Conservation (phyloP, 2,888 invertebrate genomes). For the Amblyjoppa proteus region DNA sequence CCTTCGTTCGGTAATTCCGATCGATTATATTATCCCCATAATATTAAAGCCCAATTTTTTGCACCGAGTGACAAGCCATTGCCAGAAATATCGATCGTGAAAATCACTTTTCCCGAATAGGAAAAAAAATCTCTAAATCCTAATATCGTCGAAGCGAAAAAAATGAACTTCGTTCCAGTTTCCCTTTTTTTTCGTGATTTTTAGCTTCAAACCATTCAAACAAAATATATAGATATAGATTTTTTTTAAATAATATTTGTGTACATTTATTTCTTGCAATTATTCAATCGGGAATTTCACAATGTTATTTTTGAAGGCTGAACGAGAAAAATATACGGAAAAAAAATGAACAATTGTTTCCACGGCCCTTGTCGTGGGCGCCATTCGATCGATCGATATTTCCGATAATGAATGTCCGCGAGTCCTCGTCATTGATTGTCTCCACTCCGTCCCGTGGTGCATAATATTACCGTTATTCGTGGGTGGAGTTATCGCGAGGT, state of each 20-base stretch:
- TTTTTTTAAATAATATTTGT: too few relatives aligned
- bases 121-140: not conserved
- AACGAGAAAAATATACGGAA: not conserved
- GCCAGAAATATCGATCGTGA: constrained; percentile 41
- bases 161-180: not conserved
- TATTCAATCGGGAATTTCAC: not conserved
- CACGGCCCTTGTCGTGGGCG: not conserved
- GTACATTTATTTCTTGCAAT: not conserved
- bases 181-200: not conserved
- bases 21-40: not conserved
- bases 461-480: constrained; percentile 60
- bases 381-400: constrained; percentile 38
- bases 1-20: not conserved
- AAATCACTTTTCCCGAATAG: not conserved
- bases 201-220: not conserved
- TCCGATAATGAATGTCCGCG: constrained; percentile 28
- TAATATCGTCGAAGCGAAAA: not conserved
- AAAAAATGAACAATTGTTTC: not conserved
- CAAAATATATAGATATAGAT: not conserved
- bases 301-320: not conserved
- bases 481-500: constrained; percentile 55
- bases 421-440: constrained; percentile 14
- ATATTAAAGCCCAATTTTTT: not conserved
- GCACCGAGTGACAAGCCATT: not conserved
- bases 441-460: not conserved